A percentile compares a stretch with the other conserved stretches of the same genome.
Conservation (phyloP, 2,797 vertebrate species). For the Acanthis flammea region DNA sequence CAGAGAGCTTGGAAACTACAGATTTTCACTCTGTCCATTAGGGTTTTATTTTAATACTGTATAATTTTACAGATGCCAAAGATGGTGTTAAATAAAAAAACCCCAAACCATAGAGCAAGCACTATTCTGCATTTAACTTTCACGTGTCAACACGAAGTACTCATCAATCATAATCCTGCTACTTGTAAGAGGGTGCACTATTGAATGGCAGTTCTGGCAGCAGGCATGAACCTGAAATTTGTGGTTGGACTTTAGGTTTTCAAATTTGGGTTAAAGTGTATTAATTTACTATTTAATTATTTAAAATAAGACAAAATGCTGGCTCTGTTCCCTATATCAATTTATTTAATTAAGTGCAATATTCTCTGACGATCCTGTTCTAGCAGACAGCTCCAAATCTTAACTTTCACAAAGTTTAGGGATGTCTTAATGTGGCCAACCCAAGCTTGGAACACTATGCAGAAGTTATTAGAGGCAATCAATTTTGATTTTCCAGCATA, state of each 20-base stretch:
- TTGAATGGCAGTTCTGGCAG: slow-evolving; percentile 4
- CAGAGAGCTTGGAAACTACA: slow-evolving; percentile 63
- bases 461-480: slow-evolving; percentile 12
- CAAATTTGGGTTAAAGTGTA: slow-evolving; percentile 3
- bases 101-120: neutral
- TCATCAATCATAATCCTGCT: slow-evolving; percentile 16
- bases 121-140: slow-evolving; percentile 10
- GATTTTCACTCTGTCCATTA: slow-evolving; percentile 53
- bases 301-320: neutral
- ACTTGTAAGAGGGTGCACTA: neutral
- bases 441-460: neutral
- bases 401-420: neutral
- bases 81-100: neutral
- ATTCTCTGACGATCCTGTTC: neutral
- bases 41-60: slow-evolving; percentile 62
- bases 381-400: neutral
- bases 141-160: neutral
- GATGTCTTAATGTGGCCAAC: neutral
- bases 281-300: neutral
- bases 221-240: neutral
- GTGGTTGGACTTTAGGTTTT: neutral
- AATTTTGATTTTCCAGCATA: slow-evolving; percentile 19
- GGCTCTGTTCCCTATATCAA: neutral
- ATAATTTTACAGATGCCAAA: slow-evolving; percentile 54
- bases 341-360: slow-evolving; percentile 30